These are phyloP conservation scores for Gadus chalcogrammus DNA, from an alignment of 2,113 vertebrate species.

Conservation along the genomic window DNA sequence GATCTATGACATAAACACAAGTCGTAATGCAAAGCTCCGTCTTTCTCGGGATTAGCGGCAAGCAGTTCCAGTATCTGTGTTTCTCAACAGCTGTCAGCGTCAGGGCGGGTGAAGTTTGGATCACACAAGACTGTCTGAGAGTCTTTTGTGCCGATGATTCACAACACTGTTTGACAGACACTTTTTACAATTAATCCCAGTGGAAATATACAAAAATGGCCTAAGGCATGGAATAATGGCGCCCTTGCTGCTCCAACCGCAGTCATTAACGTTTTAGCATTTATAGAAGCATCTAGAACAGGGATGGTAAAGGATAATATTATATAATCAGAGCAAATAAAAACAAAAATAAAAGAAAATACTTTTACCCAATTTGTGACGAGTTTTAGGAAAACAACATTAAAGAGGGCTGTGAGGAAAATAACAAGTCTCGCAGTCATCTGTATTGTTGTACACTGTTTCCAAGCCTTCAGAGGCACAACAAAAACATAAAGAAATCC, in stretches of 20 bases:
- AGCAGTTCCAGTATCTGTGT: constrained; percentile 4
- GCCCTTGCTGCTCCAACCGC: neutral
- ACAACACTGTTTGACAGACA: constrained; percentile 18
- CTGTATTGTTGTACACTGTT: constrained; percentile 51
- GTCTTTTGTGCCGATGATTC: constrained; percentile 30
- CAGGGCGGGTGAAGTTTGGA: constrained; percentile 13
- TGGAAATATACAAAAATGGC: constrained; percentile 34
- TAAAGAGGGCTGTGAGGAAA: constrained; percentile 4
- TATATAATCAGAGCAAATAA: constrained; percentile 4
- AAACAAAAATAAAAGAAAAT: neutral
- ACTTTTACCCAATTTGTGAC: constrained; percentile 12
- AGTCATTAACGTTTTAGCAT: constrained; percentile 20
- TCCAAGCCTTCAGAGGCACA: constrained; percentile 56
- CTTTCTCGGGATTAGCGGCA: constrained; percentile 9
- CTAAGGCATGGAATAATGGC: constrained; percentile 16
- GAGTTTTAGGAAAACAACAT: constrained; percentile 34
- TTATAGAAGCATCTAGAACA: constrained; percentile 10
- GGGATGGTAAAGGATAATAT: constrained; percentile 14
- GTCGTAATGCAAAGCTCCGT: constrained; percentile 14
- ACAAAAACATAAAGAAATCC: constrained; percentile 54
- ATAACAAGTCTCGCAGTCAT: no score
- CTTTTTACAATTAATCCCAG: constrained; percentile 30
- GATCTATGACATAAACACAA: constrained; percentile 32
- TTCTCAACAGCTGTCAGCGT: constrained; percentile 16
- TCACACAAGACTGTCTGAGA: constrained; percentile 24